Base-by-base conservation (phyloP, 2,113 vertebrate species). In the Petromus typicus region DNA sequence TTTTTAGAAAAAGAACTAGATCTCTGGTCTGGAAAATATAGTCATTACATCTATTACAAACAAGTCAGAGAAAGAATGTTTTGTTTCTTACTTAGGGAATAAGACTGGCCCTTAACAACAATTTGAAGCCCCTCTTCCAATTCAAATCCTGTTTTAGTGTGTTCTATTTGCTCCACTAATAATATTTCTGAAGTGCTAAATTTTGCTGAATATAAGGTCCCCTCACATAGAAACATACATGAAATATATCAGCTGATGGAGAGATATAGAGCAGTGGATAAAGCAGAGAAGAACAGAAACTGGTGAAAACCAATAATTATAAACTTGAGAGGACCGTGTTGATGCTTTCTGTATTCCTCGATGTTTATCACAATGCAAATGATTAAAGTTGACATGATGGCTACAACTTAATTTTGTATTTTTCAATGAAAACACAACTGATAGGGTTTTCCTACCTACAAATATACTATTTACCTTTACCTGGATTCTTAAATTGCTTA, bases 21-120 rank as follows among this genome's bases (percentile, higher is more conserved):
- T 34, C 43, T 87, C 27, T 76, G 23, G 30, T 75, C 64, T 86
- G n/a, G 51, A 91, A 93, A 95, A 95, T 48, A 83, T 0, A 85
- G 40, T 30, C 66, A 63, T 37, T 23, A 92, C 81, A 76, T 92
- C 43, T 92, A 81, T 61, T 75, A 89, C 13, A 94, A 73, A 85
- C 3, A 92, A 32, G 2, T 51, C 79, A 85, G 51, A 93, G 32
- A 61, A 66, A 86, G 16, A 82, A 69, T 8, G 3, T 56, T 86
- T 61, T 88, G 23, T 16, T 14, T 22, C 25, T 64, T 82, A 83
- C 10, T 40, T 82, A 64, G 18, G 25, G 76, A 23, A 85, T 40
- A 80, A 85, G 48, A 67, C 34, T 11, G 80, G n/a, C 9, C 23
- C 22, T 80, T 43, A 23, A 66, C 48, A 94, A 93, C 85, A 85